Percentiles rank a stretch among this genome's conserved stretches.
phyloP scores from a whole-genome alignment of 2,797 vertebrate genomes.

The Stomatorhinus walkeri region DNA sequence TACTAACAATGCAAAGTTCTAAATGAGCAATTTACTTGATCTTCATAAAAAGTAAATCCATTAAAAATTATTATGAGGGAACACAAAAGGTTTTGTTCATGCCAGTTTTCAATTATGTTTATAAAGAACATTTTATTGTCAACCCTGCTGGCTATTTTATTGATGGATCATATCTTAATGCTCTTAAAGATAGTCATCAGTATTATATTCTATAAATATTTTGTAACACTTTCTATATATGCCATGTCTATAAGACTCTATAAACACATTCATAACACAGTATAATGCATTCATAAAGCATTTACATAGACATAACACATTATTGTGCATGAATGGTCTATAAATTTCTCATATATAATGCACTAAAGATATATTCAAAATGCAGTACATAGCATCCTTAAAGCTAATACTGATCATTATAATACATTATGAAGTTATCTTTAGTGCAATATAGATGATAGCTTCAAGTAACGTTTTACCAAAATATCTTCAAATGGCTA shows the following conservation, averaged over 20 bases:
- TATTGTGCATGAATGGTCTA: not conserved
- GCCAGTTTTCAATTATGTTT: not conserved
- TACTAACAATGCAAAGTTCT: not conserved
- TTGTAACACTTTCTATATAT: not conserved
- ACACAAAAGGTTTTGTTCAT: not conserved
- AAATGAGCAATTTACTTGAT: not conserved
- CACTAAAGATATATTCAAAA: not conserved
- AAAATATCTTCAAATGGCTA: not conserved
- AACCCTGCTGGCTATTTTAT: not conserved
- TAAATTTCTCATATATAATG: not conserved
- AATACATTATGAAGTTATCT: not conserved
- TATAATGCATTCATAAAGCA: not conserved
- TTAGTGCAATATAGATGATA: not conserved
- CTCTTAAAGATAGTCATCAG: not conserved
- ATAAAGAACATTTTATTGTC: not conserved
- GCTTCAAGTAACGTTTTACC: not conserved
- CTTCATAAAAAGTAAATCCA: not conserved
- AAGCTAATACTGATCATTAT: not conserved
- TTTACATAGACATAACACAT: not conserved
- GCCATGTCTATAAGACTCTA: not conserved
- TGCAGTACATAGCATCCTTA: not conserved
- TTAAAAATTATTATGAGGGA: not conserved
- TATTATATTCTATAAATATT: not conserved
- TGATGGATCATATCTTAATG: not conserved
- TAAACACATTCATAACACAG: not conserved